These are phyloP conservation scores for Scaptomyza tumidula DNA, from an alignment of 2,888 invertebrate genomes.

Conservation along the genomic window DNA sequence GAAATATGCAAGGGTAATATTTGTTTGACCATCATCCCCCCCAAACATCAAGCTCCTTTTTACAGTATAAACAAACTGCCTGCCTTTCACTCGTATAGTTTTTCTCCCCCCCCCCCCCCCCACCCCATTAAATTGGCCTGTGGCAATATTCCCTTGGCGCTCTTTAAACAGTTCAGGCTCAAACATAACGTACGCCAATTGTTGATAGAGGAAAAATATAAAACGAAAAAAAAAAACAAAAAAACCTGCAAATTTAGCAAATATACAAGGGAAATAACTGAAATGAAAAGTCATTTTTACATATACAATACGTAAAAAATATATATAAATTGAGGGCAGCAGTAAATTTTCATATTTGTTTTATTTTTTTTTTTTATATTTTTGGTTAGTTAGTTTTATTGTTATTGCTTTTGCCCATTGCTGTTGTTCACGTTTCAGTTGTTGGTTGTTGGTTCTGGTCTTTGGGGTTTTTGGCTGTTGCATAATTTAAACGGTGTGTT, in stretches of 20 bases:
- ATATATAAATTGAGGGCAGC: slow-evolving; percentile 29
- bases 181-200: slow-evolving; percentile 51
- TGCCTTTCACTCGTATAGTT: slow-evolving; percentile 4
- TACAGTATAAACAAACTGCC: slow-evolving; percentile 16
- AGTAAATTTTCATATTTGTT: slow-evolving; percentile 28
- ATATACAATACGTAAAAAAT: neutral
- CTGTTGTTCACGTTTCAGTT: slow-evolving; percentile 1
- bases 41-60: neutral
- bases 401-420: slow-evolving; percentile 20
- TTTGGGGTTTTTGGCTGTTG: slow-evolving; percentile 46
- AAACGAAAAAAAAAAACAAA: slow-evolving; percentile 18
- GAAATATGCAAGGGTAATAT: slow-evolving; percentile 74
- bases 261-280: slow-evolving; percentile 24
- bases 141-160: slow-evolving; percentile 66
- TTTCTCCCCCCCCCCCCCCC: no score
- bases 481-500: slow-evolving; percentile 74
- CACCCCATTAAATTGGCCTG: slow-evolving; percentile 41
- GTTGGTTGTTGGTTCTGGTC: slow-evolving; percentile 2
- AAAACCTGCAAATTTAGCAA: slow-evolving; percentile 39
- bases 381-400: slow-evolving; percentile 53
- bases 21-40: slow-evolving; percentile 50
- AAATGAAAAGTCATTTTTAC: slow-evolving; percentile 61
- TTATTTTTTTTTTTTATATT: slow-evolving; percentile 26
- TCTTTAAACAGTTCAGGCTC: slow-evolving; percentile 65
- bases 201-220: slow-evolving; percentile 23